A percentile compares a stretch with the other conserved stretches of the same genome.
Conservation (phyloP, 2,888 invertebrate species). For the Thereva nobilitata region DNA sequence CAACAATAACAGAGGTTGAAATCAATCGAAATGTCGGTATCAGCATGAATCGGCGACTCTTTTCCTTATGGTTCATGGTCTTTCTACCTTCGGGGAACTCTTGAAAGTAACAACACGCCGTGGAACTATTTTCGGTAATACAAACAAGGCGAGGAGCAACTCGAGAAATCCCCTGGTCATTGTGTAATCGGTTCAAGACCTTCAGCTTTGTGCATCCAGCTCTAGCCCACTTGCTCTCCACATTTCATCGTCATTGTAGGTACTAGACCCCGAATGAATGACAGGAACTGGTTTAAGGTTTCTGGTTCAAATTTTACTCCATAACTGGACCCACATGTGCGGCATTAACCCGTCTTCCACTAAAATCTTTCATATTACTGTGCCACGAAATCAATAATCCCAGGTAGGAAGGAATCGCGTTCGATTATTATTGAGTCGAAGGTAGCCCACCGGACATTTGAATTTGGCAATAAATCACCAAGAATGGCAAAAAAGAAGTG, state of each 20-base stretch:
- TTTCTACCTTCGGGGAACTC: slow-evolving; percentile 12
- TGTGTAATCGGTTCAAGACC: slow-evolving; percentile 38
- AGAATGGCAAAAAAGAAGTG: slow-evolving; percentile 14
- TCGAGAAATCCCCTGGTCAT: slow-evolving; percentile 23
- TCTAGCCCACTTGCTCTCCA: slow-evolving; percentile 22
- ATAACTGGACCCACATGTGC: neutral
- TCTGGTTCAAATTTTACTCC: slow-evolving; percentile 27
- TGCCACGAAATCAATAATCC: too few relatives aligned
- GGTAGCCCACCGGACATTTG: slow-evolving; percentile 27
- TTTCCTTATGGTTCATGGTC: slow-evolving; percentile 11
- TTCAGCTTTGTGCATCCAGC: slow-evolving; percentile 21
- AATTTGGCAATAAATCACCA: slow-evolving; percentile 31
- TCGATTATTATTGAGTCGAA: neutral
- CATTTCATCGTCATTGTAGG: slow-evolving; percentile 2
- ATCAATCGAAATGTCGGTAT: slow-evolving; percentile 35
- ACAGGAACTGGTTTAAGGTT: slow-evolving; percentile 32
- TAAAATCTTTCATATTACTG: slow-evolving; percentile 17
- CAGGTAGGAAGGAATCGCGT: neutral
- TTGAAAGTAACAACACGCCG: slow-evolving; percentile 31
- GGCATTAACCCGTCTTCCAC: neutral
- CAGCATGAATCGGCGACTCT: slow-evolving; percentile 34
- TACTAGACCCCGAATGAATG: slow-evolving; percentile 19
- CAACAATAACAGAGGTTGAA: slow-evolving; percentile 33
- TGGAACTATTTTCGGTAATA: slow-evolving; percentile 35
- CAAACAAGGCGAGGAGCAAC: slow-evolving; percentile 27